phyloP scores from a whole-genome alignment of 1,140 invertebrate genomes.

The Linepithema humile region DNA sequence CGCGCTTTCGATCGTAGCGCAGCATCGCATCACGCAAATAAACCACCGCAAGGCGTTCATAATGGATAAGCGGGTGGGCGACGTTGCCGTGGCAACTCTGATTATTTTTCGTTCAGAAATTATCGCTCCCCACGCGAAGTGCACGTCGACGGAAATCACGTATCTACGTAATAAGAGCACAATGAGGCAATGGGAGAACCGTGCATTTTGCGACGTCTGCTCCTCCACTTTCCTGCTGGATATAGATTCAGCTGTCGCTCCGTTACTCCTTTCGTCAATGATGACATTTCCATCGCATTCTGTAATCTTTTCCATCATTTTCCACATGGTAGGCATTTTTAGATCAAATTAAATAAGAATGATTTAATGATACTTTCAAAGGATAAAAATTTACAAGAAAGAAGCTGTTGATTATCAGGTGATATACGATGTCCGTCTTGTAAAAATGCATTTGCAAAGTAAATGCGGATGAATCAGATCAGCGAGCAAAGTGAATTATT shows the following conservation, averaged over 20 bases:
- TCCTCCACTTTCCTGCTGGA: not conserved
- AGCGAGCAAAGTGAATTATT: no score
- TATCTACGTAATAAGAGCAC: not conserved
- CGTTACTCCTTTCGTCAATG: no score
- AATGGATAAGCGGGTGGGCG: not conserved
- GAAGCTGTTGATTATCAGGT: not conserved
- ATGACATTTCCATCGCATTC: not conserved
- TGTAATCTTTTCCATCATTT: not conserved
- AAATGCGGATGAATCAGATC: no score
- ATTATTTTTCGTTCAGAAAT: conserved; percentile 20
- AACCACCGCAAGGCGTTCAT: conserved; percentile 3
- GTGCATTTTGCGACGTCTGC: not conserved
- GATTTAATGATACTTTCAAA: not conserved
- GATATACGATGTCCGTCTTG: not conserved
- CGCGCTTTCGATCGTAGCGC: not conserved
- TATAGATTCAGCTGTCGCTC: not conserved
- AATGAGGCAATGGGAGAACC: not conserved
- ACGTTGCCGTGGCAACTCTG: not conserved
- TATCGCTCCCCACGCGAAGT: not conserved
- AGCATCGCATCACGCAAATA: not conserved
- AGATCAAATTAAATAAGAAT: not conserved
- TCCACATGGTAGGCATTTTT: not conserved
- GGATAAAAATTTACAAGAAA: not conserved
- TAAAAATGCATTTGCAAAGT: no score
- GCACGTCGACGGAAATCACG: not conserved